Base-by-base conservation (phyloP, 2,888 invertebrate genomes). In the Melanophora roralis region DNA sequence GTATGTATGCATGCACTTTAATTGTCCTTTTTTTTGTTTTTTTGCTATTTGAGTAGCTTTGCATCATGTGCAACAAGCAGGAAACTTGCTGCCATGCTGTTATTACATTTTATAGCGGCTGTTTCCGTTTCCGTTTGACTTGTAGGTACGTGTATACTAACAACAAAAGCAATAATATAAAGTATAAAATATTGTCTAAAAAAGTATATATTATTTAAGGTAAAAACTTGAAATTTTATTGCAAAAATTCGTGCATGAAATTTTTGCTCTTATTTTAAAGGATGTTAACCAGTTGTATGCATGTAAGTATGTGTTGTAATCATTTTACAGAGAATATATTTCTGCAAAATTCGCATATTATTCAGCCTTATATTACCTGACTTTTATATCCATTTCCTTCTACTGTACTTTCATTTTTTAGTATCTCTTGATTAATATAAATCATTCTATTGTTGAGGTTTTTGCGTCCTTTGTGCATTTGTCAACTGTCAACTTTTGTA, bases 91-190 rank as follows among this genome's bases (percentile, higher is more conserved):
- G 80, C 71, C 80, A 72, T 80, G 80, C 80, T 80, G 72, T 75
- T 80, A 80, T 80, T 76, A 80, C 80, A 80, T 80, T 80, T 80
- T 80, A 80, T 80, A 72, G 76, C 80, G 80, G 75, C 75, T 76
- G 81, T 82, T 81, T 82, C 83, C 81, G 82, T 73, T 83, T 83
- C 82, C 83, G 83, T 83, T 82, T 83, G 81, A 82, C 82, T 82
- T 81, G 72, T 67, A 81, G 78, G 80, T 81, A 80, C 80, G 72
- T 72, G 72, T 49, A 55, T 57, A 53, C 72, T 62, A 72, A 72
- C 47, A 76, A 69, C 55, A 57, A 76, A 49, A 62, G 27, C 47
- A 67, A 72, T 43, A 53, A 57, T 69, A 65, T 16, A 64, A 62
- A 65, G 27, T 21, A 59, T 55, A 32, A 36, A 49, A 45, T 43